phyloP scores from a whole-genome alignment of 2,113 vertebrate species.

The Ranitomeya variabilis region DNA sequence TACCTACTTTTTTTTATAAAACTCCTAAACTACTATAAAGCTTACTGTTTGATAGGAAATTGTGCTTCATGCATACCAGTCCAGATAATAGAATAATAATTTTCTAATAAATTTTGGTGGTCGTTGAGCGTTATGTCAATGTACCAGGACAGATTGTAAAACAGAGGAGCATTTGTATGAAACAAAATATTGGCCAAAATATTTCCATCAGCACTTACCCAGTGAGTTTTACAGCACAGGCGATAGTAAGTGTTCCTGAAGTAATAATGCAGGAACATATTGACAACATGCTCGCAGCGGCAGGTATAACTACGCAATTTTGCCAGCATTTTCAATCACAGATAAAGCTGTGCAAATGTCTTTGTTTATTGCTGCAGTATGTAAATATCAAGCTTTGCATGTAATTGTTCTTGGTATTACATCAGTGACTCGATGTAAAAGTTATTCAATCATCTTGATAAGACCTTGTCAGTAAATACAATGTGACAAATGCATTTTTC shows the following conservation, averaged over 20 bases:
- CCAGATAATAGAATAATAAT: not conserved
- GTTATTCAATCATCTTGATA: conserved; percentile 7
- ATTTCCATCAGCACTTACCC: too few relatives aligned
- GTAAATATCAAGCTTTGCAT: not conserved
- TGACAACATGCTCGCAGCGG: not conserved
- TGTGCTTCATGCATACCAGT: not conserved
- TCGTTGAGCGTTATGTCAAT: not conserved
- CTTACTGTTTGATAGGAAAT: not conserved
- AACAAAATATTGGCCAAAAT: not conserved
- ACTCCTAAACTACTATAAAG: not conserved
- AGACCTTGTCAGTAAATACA: conserved; percentile 26
- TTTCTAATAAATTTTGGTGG: not conserved
- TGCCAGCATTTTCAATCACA: not conserved
- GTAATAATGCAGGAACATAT: not conserved
- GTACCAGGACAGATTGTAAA: not conserved
- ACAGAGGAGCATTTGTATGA: not conserved
- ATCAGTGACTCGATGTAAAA: not conserved
- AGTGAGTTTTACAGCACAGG: not conserved
- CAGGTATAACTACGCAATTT: not conserved
- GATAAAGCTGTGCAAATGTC: not conserved
- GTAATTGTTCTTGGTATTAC: not conserved
- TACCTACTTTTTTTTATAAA: not conserved
- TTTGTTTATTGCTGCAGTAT: not conserved
- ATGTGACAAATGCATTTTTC: conserved; percentile 18
- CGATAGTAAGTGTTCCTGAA: not conserved